Evolutionary conservation across 2,888 invertebrate genomes (phyloP).

Genomic region (Synanthedon myopaeformis): DNA sequence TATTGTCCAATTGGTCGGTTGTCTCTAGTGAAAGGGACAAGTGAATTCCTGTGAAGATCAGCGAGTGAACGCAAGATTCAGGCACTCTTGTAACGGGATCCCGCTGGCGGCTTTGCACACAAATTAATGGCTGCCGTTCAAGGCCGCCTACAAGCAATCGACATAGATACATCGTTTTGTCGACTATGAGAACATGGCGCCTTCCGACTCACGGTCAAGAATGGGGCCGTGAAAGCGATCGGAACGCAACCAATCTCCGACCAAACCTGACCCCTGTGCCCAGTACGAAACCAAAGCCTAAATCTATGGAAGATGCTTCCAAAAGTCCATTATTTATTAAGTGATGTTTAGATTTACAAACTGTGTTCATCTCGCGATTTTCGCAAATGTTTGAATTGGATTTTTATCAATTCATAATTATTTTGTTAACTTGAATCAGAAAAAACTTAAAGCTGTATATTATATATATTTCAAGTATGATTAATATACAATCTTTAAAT

Average conservation of each 20-base stretch:
- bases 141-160: slow-evolving; percentile 68
- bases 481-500: no score
- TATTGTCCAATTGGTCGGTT: not conserved
- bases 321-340: no score
- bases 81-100: slow-evolving; percentile 57
- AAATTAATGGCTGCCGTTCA: slow-evolving; percentile 65
- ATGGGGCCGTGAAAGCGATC: slow-evolving; percentile 61
- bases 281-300: slow-evolving; percentile 3
- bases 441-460: no score
- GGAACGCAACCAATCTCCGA: slow-evolving; percentile 24
- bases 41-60: slow-evolving; percentile 30
- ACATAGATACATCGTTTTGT: slow-evolving; percentile 66
- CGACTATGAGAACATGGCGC: slow-evolving; percentile 58
- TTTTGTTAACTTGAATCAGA: no score
- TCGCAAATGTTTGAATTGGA: not conserved
- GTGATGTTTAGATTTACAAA: no score
- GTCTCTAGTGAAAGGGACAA: not conserved
- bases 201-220: slow-evolving; percentile 51
- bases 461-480: no score
- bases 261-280: slow-evolving; percentile 9
- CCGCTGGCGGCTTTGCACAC: slow-evolving; percentile 57
- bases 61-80: slow-evolving; percentile 47
- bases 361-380: no score
- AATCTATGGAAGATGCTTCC: no score
- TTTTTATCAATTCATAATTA: no score